These are phyloP conservation scores for Takifugu rubripes DNA, from an alignment of 2,797 vertebrate genomes.

Conservation along the genomic window DNA sequence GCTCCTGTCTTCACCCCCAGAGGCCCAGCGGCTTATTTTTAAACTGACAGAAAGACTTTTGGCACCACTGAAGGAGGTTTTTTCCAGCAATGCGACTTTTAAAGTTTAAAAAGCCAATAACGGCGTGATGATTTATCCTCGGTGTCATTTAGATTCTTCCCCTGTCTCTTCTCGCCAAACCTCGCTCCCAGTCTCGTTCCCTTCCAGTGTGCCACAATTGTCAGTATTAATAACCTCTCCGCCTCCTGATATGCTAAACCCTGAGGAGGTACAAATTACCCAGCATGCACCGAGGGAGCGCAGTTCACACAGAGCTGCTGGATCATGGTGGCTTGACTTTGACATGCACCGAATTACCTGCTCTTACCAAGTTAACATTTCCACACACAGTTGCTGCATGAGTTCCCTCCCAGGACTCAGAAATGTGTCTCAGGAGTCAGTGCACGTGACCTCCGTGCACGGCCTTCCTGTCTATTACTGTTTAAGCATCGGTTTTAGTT, in stretches of 20 bases:
- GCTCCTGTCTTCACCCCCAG: background rate
- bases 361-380: constrained; percentile 26
- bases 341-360: constrained; percentile 33
- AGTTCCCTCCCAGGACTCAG: constrained; percentile 15
- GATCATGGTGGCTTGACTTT: constrained; percentile 37
- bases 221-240: constrained; percentile 62
- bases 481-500: too few species aligned
- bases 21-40: too few species aligned
- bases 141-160: background rate
- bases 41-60: too few species aligned
- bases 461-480: too few species aligned
- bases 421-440: constrained; percentile 21
- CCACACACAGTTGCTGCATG: constrained; percentile 1
- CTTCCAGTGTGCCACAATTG: constrained; percentile 40
- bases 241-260: constrained; percentile 60
- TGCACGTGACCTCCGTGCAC: constrained; percentile 3
- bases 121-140: too few species aligned
- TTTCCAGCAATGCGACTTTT: background rate
- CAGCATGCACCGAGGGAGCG: constrained; percentile 55
- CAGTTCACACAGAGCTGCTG: constrained; percentile 38
- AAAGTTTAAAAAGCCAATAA: background rate
- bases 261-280: constrained; percentile 67
- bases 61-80: too few species aligned
- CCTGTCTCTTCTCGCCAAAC: background rate
- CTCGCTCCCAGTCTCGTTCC: constrained; percentile 4